These are phyloP conservation scores for Nymphalis urticae DNA, from an alignment of 2,888 invertebrate species.

Conservation along the genomic window DNA sequence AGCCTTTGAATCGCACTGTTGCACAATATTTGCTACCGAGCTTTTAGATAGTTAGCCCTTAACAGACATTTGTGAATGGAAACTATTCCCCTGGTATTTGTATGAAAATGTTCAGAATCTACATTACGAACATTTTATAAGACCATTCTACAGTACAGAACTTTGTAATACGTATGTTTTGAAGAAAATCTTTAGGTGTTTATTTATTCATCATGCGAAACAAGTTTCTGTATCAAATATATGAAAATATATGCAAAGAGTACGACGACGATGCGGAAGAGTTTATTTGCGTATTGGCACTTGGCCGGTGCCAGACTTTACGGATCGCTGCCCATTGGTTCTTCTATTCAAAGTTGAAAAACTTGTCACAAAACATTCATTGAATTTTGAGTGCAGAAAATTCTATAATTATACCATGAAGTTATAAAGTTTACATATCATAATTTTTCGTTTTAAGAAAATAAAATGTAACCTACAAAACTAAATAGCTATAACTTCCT, in stretches of 20 bases:
- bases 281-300: constrained; percentile 24
- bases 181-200: too few species aligned
- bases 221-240: constrained; percentile 10
- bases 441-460: too few species aligned
- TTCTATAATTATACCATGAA: too few species aligned
- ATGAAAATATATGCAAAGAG: constrained; percentile 22
- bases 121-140: background rate
- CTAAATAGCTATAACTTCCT: too few species aligned
- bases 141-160: background rate
- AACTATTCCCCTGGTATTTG: constrained; percentile 1
- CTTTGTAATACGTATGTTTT: too few species aligned
- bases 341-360: too few species aligned
- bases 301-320: constrained; percentile 33
- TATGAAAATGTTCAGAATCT: background rate
- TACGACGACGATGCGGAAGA: constrained; percentile 16
- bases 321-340: constrained; percentile 40
- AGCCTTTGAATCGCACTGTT: constrained; percentile 34
- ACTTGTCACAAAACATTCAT: too few species aligned
- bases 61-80: background rate
- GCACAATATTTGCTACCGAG: constrained; percentile 34
- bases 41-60: constrained; percentile 23
- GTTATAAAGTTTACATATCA: too few species aligned
- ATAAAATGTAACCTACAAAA: too few species aligned
- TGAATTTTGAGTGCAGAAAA: too few species aligned
- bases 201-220: constrained; percentile 2